Evolutionary conservation across 2,113 vertebrate species (phyloP).

Genomic region (Gambusia affinis): DNA sequence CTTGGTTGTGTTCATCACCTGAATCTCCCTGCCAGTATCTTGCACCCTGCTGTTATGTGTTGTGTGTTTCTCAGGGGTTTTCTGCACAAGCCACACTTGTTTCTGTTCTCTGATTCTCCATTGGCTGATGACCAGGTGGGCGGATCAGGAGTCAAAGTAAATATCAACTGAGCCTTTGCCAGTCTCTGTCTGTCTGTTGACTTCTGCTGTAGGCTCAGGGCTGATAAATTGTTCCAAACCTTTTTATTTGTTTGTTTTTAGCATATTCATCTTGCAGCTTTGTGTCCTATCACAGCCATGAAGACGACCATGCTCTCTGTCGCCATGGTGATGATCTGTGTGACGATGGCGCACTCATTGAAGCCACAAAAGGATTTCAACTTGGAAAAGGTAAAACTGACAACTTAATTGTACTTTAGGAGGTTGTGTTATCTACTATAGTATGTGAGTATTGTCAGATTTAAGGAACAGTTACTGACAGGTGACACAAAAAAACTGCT

Average conservation of each 20-base stretch:
- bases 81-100: slow-evolving; percentile 41
- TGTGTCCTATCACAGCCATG: slow-evolving; percentile 63
- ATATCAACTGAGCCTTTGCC: slow-evolving; percentile 58
- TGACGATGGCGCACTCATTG: slow-evolving; percentile 52
- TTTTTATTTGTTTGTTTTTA: background rate
- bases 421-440: background rate
- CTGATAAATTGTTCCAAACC: slow-evolving; percentile 20
- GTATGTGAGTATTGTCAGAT: background rate
- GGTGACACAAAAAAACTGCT: background rate
- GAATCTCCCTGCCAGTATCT: too few relatives aligned
- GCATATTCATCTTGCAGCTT: background rate
- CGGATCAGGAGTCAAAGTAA: slow-evolving; percentile 61
- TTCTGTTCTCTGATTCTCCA: slow-evolving; percentile 54
- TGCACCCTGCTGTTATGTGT: too few relatives aligned
- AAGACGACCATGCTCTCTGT: slow-evolving; percentile 58
- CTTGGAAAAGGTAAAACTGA: slow-evolving; percentile 70
- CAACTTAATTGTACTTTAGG: background rate
- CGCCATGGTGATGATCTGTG: slow-evolving; percentile 62
- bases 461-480: background rate
- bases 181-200: slow-evolving; percentile 38
- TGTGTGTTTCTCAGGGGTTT: background rate
- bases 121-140: slow-evolving; percentile 66
- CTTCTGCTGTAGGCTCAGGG: slow-evolving; percentile 24
- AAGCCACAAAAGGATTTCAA: slow-evolving; percentile 79
- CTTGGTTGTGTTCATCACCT: too few relatives aligned